phyloP scores from a whole-genome alignment of 2,888 invertebrate genomes.

The Selenia dentaria region DNA sequence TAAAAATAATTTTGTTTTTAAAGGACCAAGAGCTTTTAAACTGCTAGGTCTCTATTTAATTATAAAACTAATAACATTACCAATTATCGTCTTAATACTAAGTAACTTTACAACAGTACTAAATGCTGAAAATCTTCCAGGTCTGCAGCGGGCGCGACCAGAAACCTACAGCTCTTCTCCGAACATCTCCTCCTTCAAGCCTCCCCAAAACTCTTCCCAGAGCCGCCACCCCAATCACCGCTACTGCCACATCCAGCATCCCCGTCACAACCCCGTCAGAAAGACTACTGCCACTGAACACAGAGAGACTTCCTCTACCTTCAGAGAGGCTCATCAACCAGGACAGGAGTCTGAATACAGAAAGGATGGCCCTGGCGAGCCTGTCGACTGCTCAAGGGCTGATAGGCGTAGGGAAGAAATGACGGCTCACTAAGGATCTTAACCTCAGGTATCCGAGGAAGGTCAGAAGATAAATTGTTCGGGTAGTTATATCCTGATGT shows the following conservation, averaged over 20 bases:
- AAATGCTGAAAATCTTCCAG: too few relatives aligned
- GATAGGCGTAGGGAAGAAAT: conserved; percentile 77
- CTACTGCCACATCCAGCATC: conserved; percentile 36
- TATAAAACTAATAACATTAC: too few relatives aligned
- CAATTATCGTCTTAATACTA: too few relatives aligned
- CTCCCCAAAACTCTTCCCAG: conserved; percentile 60
- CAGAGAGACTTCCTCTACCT: conserved; percentile 26
- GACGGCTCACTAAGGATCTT: conserved; percentile 69
- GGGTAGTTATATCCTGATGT: background rate
- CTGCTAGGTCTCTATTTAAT: too few relatives aligned
- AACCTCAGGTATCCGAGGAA: conserved; percentile 60
- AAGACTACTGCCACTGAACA: conserved; percentile 56
- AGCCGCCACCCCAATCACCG: conserved; percentile 58
- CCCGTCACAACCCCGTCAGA: conserved; percentile 38
- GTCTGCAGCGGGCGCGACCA: conserved; percentile 80
- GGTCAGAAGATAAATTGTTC: conserved; percentile 54
- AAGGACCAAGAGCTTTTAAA: too few relatives aligned
- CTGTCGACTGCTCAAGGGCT: conserved; percentile 71
- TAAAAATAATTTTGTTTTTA: too few relatives aligned
- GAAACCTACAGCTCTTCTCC: conserved; percentile 66
- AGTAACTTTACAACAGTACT: too few relatives aligned
- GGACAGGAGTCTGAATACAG: conserved; percentile 49
- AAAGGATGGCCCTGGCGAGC: conserved; percentile 65
- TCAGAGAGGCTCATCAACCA: conserved; percentile 25
- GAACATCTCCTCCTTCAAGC: conserved; percentile 68